phyloP scores from a whole-genome alignment of 2,888 invertebrate species.

The Agrilus biguttatus region DNA sequence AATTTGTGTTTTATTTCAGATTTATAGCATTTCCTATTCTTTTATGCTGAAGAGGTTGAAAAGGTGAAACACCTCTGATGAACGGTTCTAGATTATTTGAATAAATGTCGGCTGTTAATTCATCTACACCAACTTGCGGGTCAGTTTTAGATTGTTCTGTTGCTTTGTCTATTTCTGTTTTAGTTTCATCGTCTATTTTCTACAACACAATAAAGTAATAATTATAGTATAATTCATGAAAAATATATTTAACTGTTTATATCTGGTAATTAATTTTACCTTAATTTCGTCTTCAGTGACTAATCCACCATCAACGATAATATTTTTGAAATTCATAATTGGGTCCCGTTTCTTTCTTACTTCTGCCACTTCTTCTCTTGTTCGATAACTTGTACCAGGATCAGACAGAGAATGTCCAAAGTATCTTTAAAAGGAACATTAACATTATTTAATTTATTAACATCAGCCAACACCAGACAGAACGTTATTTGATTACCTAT shows the following conservation, averaged over 20 bases:
- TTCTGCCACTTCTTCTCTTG: slow-evolving; percentile 92
- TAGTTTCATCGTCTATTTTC: not conserved
- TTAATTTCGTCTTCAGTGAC: slow-evolving; percentile 56
- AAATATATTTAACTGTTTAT: too few species aligned
- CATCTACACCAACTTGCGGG: not conserved
- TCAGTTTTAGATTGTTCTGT: not conserved
- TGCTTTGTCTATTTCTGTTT: not conserved
- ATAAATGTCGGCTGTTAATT: not conserved
- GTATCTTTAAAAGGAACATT: slow-evolving; percentile 37
- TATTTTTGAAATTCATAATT: slow-evolving; percentile 85
- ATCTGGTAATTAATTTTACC: slow-evolving; percentile 33
- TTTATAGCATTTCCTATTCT: not conserved
- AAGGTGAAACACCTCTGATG: not conserved
- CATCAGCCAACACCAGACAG: too few species aligned
- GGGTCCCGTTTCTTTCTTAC: slow-evolving; percentile 94
- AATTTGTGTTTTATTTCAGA: not conserved
- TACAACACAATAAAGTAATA: not conserved
- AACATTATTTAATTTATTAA: too few species aligned
- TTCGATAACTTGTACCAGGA: slow-evolving; percentile 92
- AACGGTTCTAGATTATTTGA: not conserved
- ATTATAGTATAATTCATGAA: too few species aligned
- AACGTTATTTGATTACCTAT: slow-evolving; percentile 38
- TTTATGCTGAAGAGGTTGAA: not conserved
- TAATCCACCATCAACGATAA: slow-evolving; percentile 53
- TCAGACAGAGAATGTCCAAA: slow-evolving; percentile 99